Evolutionary conservation across 2,113 vertebrate species (phyloP), one percentile per base, ranked within the genome.

Genomic region (Ammodytes marinus): DNA sequence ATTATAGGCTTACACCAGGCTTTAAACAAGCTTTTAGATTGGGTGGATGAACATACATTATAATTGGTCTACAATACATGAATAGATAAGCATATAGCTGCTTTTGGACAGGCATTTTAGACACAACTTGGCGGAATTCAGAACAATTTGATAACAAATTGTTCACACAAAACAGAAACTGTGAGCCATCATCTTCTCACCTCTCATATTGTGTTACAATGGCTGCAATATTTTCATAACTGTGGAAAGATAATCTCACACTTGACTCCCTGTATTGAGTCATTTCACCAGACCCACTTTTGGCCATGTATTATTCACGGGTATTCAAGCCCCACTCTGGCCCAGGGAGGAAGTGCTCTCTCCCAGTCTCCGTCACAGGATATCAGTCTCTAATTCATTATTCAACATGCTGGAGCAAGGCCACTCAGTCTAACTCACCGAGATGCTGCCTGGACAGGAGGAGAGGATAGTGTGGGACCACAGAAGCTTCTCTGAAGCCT

Each of bases 331-430:
- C 97, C 96, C 96, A 96, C 96, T 95, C 94, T 97, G 96, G 95
- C 96, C 97, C 96, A 95, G 96, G 97, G 97, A 99, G 97, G 97
- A 97, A 99, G 97, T 97, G 96, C 97, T 97, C 96, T 97, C 97
- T 97, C 96, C 97, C 95, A 94, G 95, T 95, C 96, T 93, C 96
- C 90, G 96, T 97, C 96, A 97, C 96, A 96, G 97, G 97, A 98
- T 97, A 97, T 96, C 97, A 98, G 96, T 95, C 96, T 95, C 96
- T 99, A 97, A 99, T 99, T 98, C 96, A 99, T 98, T 98, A 99
- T 99, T 99, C 96, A 98, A 97, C 96, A 96, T 93, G 96, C 97
- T 97, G 96, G 97, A 97, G 96, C 97, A 97, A 95, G 92, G 93
- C 90, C 90, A 93, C 92, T 93, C 93, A 91, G 87, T 94, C 93